phyloP scores from a whole-genome alignment of 2,888 invertebrate genomes.

The Homarus gammarus region DNA sequence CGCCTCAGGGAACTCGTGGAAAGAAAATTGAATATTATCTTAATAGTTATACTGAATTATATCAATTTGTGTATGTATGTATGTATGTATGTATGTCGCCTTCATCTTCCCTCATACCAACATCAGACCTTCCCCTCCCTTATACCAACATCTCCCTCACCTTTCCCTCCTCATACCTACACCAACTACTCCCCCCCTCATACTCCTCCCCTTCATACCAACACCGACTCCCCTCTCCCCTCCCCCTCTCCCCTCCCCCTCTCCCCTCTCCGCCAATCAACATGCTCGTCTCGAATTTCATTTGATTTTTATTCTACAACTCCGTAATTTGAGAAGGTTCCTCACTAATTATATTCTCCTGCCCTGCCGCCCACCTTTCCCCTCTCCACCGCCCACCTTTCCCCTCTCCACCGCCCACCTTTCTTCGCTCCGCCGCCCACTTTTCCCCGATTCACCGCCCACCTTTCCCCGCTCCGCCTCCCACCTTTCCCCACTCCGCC shows the following conservation, averaged over 20 bases:
- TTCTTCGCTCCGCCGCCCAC: background rate
- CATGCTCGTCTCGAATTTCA: background rate
- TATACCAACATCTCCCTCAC: background rate
- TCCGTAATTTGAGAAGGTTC: constrained; percentile 33
- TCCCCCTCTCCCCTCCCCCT: background rate
- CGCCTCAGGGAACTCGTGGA: no score
- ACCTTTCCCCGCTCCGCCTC: background rate
- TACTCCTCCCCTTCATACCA: background rate
- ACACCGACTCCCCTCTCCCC: background rate
- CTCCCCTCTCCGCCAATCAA: background rate
- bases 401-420: background rate
- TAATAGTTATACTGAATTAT: no score
- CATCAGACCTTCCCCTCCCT: no score
- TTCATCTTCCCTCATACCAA: no score
- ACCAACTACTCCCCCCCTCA: background rate
- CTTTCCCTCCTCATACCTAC: background rate
- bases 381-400: background rate
- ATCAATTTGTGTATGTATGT: background rate
- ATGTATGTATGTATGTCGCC: background rate
- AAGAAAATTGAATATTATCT: no score
- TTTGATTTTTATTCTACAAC: constrained; percentile 42
- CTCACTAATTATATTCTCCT: constrained; percentile 37
- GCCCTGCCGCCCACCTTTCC: background rate
- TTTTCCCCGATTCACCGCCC: no score
- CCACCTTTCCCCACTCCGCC: background rate